Conservation (phyloP, 2,888 invertebrate species). For the Nycteola revayana region DNA sequence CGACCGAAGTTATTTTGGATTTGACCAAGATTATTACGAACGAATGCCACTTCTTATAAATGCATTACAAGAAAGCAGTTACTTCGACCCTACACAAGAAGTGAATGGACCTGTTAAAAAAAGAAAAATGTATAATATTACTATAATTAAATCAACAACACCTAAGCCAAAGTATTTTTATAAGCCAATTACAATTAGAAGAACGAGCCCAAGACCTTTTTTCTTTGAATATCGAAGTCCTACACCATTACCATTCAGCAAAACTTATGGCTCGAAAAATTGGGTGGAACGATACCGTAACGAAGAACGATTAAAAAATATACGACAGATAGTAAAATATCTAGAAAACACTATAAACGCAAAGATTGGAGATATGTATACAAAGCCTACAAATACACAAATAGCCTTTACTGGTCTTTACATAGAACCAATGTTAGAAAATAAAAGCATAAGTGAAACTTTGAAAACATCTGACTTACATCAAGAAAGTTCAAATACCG, state of each 20-base stretch:
- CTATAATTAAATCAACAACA: slow-evolving; percentile 27
- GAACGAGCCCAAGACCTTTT: slow-evolving; percentile 78
- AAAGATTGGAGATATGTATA: slow-evolving; percentile 64
- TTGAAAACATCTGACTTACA: slow-evolving; percentile 30
- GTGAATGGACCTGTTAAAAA: slow-evolving; percentile 30
- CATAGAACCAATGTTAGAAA: slow-evolving; percentile 51
- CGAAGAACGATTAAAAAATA: slow-evolving; percentile 67
- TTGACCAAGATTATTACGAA: slow-evolving; percentile 74
- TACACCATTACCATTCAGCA: slow-evolving; percentile 65
- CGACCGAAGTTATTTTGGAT: slow-evolving; percentile 65
- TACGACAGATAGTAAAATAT: slow-evolving; percentile 69
- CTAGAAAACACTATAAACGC: slow-evolving; percentile 71
- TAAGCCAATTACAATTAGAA: slow-evolving; percentile 45
- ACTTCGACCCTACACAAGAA: slow-evolving; percentile 54
- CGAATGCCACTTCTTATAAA: slow-evolving; percentile 75
- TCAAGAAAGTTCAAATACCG: slow-evolving; percentile 41
- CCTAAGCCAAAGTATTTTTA: slow-evolving; percentile 23
- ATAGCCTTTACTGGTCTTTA: slow-evolving; percentile 69
- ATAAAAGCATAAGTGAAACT: slow-evolving; percentile 22
- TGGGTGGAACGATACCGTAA: slow-evolving; percentile 73
- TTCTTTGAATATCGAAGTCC: slow-evolving; percentile 65
- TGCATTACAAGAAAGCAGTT: slow-evolving; percentile 67
- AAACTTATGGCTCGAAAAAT: slow-evolving; percentile 57
- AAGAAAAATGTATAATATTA: slow-evolving; percentile 28
- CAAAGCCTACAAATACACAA: slow-evolving; percentile 48